These are phyloP conservation scores for Otolemur crassicaudatus DNA, from an alignment of 2,797 vertebrate genomes.

Conservation along the genomic window DNA sequence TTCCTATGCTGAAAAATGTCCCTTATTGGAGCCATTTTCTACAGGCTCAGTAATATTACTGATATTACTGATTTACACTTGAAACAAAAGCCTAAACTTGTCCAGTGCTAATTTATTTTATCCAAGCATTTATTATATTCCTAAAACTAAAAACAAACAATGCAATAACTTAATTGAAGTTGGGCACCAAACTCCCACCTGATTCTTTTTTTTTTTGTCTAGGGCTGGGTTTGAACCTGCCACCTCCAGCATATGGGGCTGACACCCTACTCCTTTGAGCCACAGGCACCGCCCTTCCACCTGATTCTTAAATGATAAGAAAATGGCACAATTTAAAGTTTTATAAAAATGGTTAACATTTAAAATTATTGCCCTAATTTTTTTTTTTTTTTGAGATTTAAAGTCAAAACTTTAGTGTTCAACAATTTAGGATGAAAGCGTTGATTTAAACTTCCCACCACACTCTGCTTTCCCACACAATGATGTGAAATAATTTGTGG, in stretches of 20 bases:
- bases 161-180: not conserved
- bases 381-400: not conserved
- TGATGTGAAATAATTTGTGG: not conserved
- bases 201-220: too few species aligned
- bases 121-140: not conserved
- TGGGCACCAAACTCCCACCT: not conserved
- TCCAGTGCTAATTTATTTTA: not conserved
- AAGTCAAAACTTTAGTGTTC: not conserved
- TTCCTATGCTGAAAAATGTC: not conserved
- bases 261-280: too few species aligned
- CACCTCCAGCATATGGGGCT: too few species aligned
- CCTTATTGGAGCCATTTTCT: not conserved
- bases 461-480: accelerated
- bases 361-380: not conserved
- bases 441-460: not conserved
- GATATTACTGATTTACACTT: not conserved
- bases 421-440: not conserved
- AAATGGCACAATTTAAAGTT: slow-evolving; percentile 38
- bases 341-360: not conserved
- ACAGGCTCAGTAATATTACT: not conserved
- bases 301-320: not conserved
- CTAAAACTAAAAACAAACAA: not conserved
- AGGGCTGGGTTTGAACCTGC: too few species aligned
- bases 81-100: not conserved
- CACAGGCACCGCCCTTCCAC: not conserved